Evolutionary conservation across 2,888 invertebrate species (phyloP), one percentile per base, ranked within the genome.

Genomic region (Mesopsocus fuscifrons): DNA sequence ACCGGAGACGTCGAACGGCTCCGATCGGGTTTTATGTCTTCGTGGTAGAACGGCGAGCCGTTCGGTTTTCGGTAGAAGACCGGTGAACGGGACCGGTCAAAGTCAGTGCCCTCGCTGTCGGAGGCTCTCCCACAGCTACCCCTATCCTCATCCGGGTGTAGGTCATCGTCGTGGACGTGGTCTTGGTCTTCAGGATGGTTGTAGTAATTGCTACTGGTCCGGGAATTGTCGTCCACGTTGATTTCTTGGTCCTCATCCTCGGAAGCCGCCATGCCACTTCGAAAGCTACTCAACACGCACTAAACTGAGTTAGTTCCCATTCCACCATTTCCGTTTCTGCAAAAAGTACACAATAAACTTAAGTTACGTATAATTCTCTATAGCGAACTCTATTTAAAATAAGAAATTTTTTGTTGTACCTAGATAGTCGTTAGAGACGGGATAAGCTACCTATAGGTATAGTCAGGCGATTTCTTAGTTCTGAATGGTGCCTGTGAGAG

Each of bases 211-310:
- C 72, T 73, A 34, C 67, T 69, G 31, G 72, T 72, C 44, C 73
- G 63, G 53, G 72, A 72, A 57, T 75, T 74, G 31, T 74, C 74
- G 56, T 66, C 67, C 51, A 75, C 74, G 54, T 75, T 75, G 51
- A 75, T 75, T 61, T 75, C 74, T 49, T 69, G 69, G 54, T 73
- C 74, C 49, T 74, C 74, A 50, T 74, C 73, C 55, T 72, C 72
- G 45, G 69, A 47, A 13, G 45, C 21, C 20, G 17, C 38, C 38
- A 38, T 38, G 20, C n/a, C 26, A n/a, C n/a, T n/a, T n/a, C n/a
- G n/a, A n/a, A n/a, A n/a, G n/a, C n/a, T n/a, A n/a, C n/a, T n/a
- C n/a, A n/a, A n/a, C n/a, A n/a, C n/a, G n/a, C n/a, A n/a, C n/a
- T n/a, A n/a, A n/a, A n/a, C n/a, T n/a, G n/a, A n/a, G n/a, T n/a